Percentiles rank a stretch among this genome's conserved stretches.
Evolutionary conservation across 2,113 vertebrate genomes (phyloP).

Genomic region (Hystrix brachyura): DNA sequence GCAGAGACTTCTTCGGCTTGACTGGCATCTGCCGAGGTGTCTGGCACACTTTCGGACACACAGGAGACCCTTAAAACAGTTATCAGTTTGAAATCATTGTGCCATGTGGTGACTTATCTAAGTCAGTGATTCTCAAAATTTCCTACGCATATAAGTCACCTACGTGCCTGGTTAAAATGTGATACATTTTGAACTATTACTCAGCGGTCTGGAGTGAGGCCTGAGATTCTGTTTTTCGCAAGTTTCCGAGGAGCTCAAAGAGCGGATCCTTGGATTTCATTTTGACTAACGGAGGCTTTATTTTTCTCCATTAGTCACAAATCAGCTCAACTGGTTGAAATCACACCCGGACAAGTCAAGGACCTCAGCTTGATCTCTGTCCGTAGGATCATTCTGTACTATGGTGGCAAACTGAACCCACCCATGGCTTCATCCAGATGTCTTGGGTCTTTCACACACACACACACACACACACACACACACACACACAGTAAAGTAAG

Average conservation of each 20-base stretch:
- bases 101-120: neutral
- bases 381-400: neutral
- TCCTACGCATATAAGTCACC: neutral
- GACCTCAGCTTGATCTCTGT: neutral
- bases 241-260: neutral
- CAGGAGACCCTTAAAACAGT: neutral
- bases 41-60: neutral
- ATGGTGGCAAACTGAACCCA: neutral
- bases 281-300: neutral
- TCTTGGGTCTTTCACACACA: neutral
- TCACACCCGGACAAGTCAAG: neutral
- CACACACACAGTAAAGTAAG: neutral
- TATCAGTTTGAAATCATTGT: neutral
- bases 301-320: neutral
- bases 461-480: neutral
- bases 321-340: neutral
- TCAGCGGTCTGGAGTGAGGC: neutral
- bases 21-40: neutral
- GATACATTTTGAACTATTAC: neutral
- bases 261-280: neutral
- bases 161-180: neutral
- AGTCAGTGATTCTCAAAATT: neutral
- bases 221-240: conserved; percentile 8
- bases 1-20: neutral
- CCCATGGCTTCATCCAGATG: neutral